Conservation (phyloP, 1,140 invertebrate species). For the Pogonognathellus flavescens region DNA sequence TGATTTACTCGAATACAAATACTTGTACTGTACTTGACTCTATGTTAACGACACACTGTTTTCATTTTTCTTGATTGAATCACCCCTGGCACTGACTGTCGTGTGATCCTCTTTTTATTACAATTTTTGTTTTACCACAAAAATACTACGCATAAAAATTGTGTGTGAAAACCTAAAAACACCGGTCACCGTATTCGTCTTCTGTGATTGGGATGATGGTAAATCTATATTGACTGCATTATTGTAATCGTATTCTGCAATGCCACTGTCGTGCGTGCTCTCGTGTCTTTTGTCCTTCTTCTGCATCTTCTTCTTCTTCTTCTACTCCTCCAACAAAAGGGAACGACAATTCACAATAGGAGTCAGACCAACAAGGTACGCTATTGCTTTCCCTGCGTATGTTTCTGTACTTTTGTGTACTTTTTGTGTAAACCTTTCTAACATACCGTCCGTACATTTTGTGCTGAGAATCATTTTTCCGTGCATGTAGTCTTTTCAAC, state of each 20-base stretch:
- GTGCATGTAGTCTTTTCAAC: neutral
- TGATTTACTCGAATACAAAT: neutral
- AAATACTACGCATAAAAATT: neutral
- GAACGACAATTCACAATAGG: constrained; percentile 60
- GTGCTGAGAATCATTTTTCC: neutral
- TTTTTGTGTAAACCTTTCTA: neutral
- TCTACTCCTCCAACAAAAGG: constrained; percentile 31
- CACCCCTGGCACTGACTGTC: constrained; percentile 5
- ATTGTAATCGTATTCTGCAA: neutral
- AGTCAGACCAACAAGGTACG: constrained; percentile 54
- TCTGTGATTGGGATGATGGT: neutral
- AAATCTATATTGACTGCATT: constrained; percentile 5
- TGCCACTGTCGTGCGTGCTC: neutral
- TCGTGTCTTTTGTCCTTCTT: constrained; percentile 30
- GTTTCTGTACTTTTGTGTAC: neutral
- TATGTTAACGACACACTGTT: neutral
- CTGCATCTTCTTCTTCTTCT: constrained; percentile 43
- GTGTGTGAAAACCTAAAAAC: neutral
- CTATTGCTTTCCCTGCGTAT: neutral
- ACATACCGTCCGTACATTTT: neutral
- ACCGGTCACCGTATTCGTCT: neutral
- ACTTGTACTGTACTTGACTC: neutral
- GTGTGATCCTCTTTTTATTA: neutral
- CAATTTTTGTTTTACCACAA: too few relatives aligned
- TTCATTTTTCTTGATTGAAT: neutral